phyloP scores from a whole-genome alignment of 1,140 invertebrate genomes.

The Ceratoteleas bidentatus region DNA sequence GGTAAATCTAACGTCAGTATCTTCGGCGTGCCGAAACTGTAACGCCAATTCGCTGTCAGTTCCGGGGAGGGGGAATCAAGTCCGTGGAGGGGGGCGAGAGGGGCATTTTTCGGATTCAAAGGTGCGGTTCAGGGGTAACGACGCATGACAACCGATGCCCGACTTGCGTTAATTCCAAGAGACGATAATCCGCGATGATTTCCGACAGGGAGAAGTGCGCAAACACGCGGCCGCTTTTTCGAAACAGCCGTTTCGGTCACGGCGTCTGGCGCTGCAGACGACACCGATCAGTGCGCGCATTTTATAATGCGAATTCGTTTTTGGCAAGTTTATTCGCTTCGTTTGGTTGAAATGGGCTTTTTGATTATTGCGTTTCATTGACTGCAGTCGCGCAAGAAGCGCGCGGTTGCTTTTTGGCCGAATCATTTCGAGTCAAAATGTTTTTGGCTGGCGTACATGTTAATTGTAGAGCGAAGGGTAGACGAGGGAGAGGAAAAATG shows the following conservation, averaged over 20 bases:
- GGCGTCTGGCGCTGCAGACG: constrained; percentile 10
- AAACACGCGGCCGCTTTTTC: constrained; percentile 9
- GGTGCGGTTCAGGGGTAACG: constrained; percentile 37
- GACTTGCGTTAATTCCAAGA: constrained; percentile 40
- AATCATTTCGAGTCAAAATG: not conserved
- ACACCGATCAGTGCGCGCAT: constrained; percentile 15
- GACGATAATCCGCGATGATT: constrained; percentile 31
- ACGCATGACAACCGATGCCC: constrained; percentile 40
- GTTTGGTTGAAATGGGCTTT: not conserved
- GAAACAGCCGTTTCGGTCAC: not conserved
- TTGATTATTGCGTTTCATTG: not conserved
- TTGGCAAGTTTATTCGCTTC: constrained; percentile 5
- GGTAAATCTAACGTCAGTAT: constrained; percentile 18
- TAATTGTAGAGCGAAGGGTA: no score
- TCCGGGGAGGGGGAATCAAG: constrained; percentile 30
- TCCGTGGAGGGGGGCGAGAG: constrained; percentile 17
- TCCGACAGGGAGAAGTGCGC: constrained; percentile 16
- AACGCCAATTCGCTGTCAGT: constrained; percentile 21
- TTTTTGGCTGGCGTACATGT: not conserved
- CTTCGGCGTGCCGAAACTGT: not conserved
- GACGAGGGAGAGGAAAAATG: no score
- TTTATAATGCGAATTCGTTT: constrained; percentile 23
- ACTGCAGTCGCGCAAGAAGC: no score
- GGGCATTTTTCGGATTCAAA: constrained; percentile 47
- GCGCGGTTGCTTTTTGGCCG: not conserved